A percentile compares a stretch with the other conserved stretches of the same genome.
Evolutionary conservation across 2,888 invertebrate species (phyloP).

Genomic region (Litoditis marina): DNA sequence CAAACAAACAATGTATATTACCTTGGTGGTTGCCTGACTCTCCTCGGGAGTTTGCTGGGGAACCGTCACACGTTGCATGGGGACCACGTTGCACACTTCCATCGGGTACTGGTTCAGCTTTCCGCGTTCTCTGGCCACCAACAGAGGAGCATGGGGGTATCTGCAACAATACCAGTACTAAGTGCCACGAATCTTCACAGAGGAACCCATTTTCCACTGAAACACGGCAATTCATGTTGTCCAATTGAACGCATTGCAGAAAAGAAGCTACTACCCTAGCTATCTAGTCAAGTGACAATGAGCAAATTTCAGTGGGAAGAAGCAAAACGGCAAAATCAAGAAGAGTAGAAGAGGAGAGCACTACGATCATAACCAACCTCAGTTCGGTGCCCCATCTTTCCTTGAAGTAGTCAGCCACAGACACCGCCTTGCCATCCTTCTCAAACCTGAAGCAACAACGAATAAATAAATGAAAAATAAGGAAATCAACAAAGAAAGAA

Average conservation of each 20-base stretch:
- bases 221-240: no score
- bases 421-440: constrained; percentile 4
- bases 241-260: no score
- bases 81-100: constrained; percentile 30
- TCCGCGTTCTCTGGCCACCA: constrained; percentile 27
- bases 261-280: no score
- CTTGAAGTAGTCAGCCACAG: constrained; percentile 28
- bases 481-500: no score
- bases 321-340: no score
- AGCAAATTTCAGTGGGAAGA: no score
- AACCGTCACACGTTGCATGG: constrained; percentile 41
- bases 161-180: constrained; percentile 4
- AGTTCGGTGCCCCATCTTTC: constrained; percentile 20
- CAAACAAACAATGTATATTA: neutral
- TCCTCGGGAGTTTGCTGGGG: constrained; percentile 32
- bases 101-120: constrained; percentile 31
- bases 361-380: constrained; percentile 12
- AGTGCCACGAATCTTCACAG: neutral
- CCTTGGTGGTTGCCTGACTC: constrained; percentile 29
- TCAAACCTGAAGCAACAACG: constrained; percentile 1
- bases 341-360: neutral
- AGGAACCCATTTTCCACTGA: no score
- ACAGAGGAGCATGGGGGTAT: constrained; percentile 28
- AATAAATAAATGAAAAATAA: no score
- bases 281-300: no score